Evolutionary conservation across 2,888 invertebrate species (phyloP).

Genomic region (Aphodius sticticus): DNA sequence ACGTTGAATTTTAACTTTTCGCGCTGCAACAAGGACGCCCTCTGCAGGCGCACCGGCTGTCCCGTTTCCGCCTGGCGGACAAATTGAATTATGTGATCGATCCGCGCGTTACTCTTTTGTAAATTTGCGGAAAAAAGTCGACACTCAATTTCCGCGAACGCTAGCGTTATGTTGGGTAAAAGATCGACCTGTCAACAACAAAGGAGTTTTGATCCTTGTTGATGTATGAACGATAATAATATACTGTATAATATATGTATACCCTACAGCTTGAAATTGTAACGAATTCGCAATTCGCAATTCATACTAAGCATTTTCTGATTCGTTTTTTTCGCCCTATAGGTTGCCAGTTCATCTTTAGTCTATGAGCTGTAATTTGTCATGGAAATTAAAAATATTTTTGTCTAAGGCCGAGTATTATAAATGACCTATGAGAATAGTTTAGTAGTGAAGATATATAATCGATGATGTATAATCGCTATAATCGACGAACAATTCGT

Average conservation of each 20-base stretch:
- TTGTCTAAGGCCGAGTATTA: too few species aligned
- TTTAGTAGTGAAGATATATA: too few species aligned
- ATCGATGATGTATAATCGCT: too few species aligned
- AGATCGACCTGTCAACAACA: background rate
- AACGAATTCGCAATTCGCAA: too few species aligned
- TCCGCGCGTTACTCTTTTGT: background rate
- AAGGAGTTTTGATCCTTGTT: background rate
- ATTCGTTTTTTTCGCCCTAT: too few species aligned
- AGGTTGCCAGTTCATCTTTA: too few species aligned
- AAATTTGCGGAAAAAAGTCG: background rate
- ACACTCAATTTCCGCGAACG: background rate
- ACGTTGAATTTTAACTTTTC: background rate
- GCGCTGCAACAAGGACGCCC: background rate
- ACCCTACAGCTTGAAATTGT: too few species aligned
- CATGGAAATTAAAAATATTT: too few species aligned
- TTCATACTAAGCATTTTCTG: too few species aligned
- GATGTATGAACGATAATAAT: background rate
- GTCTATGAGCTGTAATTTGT: too few species aligned
- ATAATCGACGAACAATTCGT: too few species aligned
- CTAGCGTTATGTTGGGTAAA: background rate
- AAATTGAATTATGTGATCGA: background rate
- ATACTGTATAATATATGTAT: background rate
- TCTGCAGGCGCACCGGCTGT: background rate
- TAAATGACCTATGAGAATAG: too few species aligned
- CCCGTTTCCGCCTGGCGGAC: background rate